phyloP scores from a whole-genome alignment of 2,113 vertebrate species.

The Thalassarche chlororhynchos region DNA sequence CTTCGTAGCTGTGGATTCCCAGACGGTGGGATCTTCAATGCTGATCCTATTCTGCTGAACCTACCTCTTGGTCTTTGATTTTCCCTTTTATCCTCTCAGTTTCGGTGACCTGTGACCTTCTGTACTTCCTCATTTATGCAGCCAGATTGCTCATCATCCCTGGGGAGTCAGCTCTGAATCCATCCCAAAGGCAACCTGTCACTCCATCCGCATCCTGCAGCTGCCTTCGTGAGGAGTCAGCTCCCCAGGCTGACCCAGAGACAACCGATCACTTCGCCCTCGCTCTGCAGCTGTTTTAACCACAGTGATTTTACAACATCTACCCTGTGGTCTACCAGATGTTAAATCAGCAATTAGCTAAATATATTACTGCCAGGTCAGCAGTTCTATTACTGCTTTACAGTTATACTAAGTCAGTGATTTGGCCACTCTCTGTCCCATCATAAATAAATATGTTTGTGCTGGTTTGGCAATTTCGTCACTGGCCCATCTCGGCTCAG shows the following conservation, averaged over 20 bases:
- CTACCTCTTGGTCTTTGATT: background rate
- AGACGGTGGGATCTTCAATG: background rate
- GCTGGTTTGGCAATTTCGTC: background rate
- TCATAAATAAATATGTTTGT: background rate
- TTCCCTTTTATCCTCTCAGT: background rate
- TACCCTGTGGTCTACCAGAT: background rate
- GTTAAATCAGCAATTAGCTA: slow-evolving; percentile 2
- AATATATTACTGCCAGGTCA: background rate
- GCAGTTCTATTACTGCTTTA: background rate
- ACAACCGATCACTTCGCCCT: background rate
- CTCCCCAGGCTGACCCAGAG: background rate
- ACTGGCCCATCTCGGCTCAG: background rate
- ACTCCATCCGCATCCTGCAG: background rate
- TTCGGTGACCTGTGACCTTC: background rate
- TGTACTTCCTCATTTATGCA: background rate
- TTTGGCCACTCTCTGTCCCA: background rate
- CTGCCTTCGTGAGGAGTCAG: background rate
- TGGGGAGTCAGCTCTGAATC: background rate
- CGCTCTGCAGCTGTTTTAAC: background rate
- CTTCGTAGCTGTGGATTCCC: background rate
- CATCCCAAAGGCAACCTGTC: background rate
- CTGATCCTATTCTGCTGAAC: background rate
- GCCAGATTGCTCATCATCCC: background rate
- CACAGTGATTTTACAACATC: background rate
- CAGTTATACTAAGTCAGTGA: background rate